These are phyloP conservation scores for Gastrophryne carolinensis DNA, from an alignment of 2,797 vertebrate species.

Conservation along the genomic window DNA sequence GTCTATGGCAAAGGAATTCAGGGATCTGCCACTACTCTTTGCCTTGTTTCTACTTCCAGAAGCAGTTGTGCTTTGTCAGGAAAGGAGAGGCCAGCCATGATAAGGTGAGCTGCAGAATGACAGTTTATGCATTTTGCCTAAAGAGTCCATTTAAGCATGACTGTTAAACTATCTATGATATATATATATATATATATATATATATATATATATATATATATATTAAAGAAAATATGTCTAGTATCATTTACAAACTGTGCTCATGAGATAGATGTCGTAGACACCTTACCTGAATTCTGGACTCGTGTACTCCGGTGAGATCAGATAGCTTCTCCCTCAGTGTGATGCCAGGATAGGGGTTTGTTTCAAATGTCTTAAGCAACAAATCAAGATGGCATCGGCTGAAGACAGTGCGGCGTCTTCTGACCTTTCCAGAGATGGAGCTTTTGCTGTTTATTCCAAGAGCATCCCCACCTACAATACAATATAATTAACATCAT, in stretches of 20 bases:
- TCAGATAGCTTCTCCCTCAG: constrained; percentile 58
- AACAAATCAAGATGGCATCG: constrained; percentile 58
- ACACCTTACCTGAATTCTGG: constrained; percentile 60
- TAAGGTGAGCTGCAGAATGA: too few relatives aligned
- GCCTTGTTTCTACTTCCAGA: too few relatives aligned
- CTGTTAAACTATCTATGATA: too few relatives aligned
- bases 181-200: too few relatives aligned
- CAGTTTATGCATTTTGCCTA: too few relatives aligned
- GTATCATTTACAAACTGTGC: background rate
- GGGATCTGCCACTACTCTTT: too few relatives aligned
- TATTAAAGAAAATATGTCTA: background rate
- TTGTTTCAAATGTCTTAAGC: constrained; percentile 58
- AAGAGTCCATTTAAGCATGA: too few relatives aligned
- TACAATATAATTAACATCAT: background rate
- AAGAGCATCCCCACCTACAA: background rate
- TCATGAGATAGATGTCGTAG: background rate
- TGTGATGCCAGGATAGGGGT: constrained; percentile 60
- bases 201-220: too few relatives aligned
- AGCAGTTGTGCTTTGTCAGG: too few relatives aligned
- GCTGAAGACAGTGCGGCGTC: constrained; percentile 59
- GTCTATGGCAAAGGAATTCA: too few relatives aligned
- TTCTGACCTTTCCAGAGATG: constrained; percentile 50
- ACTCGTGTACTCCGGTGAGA: constrained; percentile 59
- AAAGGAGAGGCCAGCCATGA: too few relatives aligned
- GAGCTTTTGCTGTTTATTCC: background rate